Evolutionary conservation across 2,888 invertebrate genomes (phyloP).

Genomic region (Heliconius charithonia): DNA sequence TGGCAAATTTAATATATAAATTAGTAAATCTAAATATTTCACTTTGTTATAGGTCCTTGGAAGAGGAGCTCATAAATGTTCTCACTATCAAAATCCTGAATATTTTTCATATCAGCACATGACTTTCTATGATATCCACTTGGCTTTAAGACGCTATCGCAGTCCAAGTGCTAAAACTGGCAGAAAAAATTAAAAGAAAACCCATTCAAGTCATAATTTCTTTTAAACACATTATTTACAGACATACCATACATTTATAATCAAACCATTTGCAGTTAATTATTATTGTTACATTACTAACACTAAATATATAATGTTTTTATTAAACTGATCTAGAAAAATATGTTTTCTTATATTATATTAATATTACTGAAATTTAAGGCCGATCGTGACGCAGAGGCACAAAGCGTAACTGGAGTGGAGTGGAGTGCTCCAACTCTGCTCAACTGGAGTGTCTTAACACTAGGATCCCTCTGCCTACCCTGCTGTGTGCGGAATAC

Average conservation of each 20-base stretch:
- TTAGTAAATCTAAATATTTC: no score
- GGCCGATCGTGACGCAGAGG: no score
- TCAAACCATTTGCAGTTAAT: no score
- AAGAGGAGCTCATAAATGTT: slow-evolving; percentile 58
- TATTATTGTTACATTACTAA: no score
- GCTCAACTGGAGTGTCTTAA: no score
- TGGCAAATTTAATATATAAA: no score
- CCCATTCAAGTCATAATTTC: neutral
- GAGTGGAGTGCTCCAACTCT: no score
- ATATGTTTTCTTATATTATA: neutral
- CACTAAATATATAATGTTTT: neutral
- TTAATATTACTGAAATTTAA: neutral
- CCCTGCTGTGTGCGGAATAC: no score
- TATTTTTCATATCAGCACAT: slow-evolving; percentile 74
- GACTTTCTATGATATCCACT: slow-evolving; percentile 67
- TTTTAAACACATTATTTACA: neutral
- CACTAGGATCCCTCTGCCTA: no score
- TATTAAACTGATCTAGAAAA: neutral
- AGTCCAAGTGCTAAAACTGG: slow-evolving; percentile 53
- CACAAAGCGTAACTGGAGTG: no score
- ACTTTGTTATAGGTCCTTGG: slow-evolving; percentile 59
- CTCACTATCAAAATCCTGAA: slow-evolving; percentile 66
- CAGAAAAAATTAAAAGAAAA: slow-evolving; percentile 47
- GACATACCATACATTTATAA: no score
- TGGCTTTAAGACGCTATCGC: slow-evolving; percentile 56